phyloP scores from a whole-genome alignment of 1,140 invertebrate genomes.

The Lethrus apterus region DNA sequence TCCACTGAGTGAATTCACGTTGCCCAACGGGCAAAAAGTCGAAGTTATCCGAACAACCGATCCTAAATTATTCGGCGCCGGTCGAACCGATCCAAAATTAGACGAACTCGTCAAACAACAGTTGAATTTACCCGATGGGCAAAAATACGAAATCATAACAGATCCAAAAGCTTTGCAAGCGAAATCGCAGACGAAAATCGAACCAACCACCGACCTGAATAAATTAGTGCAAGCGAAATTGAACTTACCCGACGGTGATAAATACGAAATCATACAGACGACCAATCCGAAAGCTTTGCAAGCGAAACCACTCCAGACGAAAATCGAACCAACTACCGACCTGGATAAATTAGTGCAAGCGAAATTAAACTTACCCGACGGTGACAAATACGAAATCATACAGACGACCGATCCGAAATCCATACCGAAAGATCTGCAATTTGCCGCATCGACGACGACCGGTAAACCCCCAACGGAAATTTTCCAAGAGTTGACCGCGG shows the following conservation, averaged over 20 bases:
- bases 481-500: slow-evolving; percentile 69
- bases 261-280: slow-evolving; percentile 61
- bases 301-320: slow-evolving; percentile 48
- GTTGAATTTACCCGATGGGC: slow-evolving; percentile 53
- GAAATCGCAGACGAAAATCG: neutral
- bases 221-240: slow-evolving; percentile 40
- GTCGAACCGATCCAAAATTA: slow-evolving; percentile 9
- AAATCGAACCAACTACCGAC: slow-evolving; percentile 1
- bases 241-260: slow-evolving; percentile 62
- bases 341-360: slow-evolving; percentile 5
- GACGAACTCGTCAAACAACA: neutral
- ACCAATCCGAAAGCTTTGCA: slow-evolving; percentile 25
- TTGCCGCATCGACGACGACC: slow-evolving; percentile 38
- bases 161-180: no score
- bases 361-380: slow-evolving; percentile 49
- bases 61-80: slow-evolving; percentile 51
- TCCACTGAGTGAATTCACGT: neutral
- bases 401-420: slow-evolving; percentile 56
- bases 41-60: slow-evolving; percentile 60
- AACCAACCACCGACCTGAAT: slow-evolving; percentile 4
- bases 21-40: slow-evolving; percentile 66
- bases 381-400: slow-evolving; percentile 64
- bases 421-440: slow-evolving; percentile 39
- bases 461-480: slow-evolving; percentile 47
- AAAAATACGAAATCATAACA: slow-evolving; percentile 62